phyloP scores from a whole-genome alignment of 2,113 vertebrate species.

The Nothobranchius kuhntae region DNA sequence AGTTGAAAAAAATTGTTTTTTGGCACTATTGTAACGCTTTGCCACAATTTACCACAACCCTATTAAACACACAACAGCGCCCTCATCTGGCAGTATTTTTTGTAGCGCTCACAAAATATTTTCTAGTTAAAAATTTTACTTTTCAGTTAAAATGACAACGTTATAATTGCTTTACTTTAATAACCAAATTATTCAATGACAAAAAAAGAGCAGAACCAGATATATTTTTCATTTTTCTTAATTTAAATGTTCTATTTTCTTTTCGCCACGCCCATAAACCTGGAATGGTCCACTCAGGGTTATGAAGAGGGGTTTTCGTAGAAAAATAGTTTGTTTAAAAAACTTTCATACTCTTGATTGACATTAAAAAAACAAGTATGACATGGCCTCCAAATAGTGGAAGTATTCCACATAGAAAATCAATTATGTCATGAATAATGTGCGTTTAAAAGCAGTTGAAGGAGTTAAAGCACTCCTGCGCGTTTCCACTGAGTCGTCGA shows the following conservation, averaged over 20 bases:
- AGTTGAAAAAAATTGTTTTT: too few relatives aligned
- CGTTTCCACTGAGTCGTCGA: neutral
- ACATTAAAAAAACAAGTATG: neutral
- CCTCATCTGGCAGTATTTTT: neutral
- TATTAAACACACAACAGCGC: conserved; percentile 8
- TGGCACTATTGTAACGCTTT: too few relatives aligned
- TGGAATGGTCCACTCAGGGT: conserved; percentile 46
- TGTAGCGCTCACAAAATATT: neutral
- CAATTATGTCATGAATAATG: too few relatives aligned
- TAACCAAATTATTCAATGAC: too few relatives aligned
- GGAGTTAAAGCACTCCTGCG: conserved; percentile 8
- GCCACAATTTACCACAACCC: too few relatives aligned
- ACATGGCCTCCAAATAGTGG: neutral
- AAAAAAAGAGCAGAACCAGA: neutral
- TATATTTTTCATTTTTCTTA: too few relatives aligned
- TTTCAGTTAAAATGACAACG: too few relatives aligned
- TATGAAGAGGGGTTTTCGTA: neutral
- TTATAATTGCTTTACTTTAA: too few relatives aligned
- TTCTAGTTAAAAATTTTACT: too few relatives aligned
- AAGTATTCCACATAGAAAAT: neutral
- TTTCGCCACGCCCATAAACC: conserved; percentile 16
- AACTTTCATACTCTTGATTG: neutral
- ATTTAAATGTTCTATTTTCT: neutral
- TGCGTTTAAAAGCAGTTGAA: neutral
- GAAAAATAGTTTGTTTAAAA: neutral